Conservation (phyloP, 2,797 vertebrate species). For the Cryptoblepharus egeriae region DNA sequence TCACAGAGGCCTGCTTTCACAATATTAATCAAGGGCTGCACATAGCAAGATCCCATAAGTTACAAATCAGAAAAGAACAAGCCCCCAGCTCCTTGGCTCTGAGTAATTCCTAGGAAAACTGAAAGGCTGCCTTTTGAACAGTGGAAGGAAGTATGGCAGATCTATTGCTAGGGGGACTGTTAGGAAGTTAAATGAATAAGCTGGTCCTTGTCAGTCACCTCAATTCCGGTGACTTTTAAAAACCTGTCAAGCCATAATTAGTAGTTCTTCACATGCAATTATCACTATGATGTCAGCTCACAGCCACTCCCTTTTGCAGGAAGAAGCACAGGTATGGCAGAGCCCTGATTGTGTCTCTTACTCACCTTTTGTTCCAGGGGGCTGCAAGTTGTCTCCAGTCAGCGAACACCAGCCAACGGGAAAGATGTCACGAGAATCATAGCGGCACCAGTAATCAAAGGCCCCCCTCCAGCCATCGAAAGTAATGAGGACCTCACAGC, state of each 20-base stretch:
- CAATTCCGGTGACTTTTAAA: not conserved
- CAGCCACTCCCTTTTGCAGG: conserved; percentile 20
- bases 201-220: not conserved
- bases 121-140: not conserved
- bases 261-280: not conserved
- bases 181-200: not conserved
- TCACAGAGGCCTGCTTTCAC: not conserved
- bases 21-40: not conserved
- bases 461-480: conserved; percentile 99
- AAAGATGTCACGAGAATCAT: conserved; percentile 98
- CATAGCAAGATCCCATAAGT: not conserved
- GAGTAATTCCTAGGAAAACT: not conserved
- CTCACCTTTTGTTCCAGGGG: conserved; percentile 97
- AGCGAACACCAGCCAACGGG: conserved; percentile 97
- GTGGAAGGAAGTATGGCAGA: not conserved
- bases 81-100: not conserved
- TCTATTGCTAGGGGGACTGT: not conserved
- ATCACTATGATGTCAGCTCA: not conserved
- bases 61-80: no score
- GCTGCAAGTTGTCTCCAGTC: conserved; percentile 98
- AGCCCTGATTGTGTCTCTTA: conserved; percentile 19
- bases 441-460: conserved; percentile 99
- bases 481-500: conserved; percentile 96
- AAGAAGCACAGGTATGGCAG: conserved; percentile 36
- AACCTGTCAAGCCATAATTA: not conserved